Percentiles rank a stretch among this genome's conserved stretches.
Evolutionary conservation across 1,140 invertebrate species (phyloP).

Genomic region (Lycorma delicatula): DNA sequence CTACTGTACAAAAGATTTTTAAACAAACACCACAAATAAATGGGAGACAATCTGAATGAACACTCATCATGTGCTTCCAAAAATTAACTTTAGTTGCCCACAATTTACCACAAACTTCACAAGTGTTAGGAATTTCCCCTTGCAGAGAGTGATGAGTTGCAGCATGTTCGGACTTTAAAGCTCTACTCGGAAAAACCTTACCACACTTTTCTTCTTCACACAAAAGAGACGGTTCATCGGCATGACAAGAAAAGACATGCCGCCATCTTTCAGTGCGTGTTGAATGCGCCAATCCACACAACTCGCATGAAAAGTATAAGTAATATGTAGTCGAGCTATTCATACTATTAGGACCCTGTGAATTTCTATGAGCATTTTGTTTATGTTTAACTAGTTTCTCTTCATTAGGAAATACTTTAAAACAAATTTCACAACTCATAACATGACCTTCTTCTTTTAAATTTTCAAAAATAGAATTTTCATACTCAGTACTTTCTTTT

Average conservation of each 20-base stretch:
- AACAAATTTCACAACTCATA: slow-evolving; percentile 41
- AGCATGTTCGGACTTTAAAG: slow-evolving; percentile 40
- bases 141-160: slow-evolving; percentile 42
- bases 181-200: slow-evolving; percentile 44
- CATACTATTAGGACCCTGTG: slow-evolving; percentile 9
- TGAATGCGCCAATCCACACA: slow-evolving; percentile 43
- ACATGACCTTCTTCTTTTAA: slow-evolving; percentile 37
- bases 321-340: slow-evolving; percentile 31
- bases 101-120: slow-evolving; percentile 43
- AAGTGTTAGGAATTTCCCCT: slow-evolving; percentile 35
- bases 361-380: slow-evolving; percentile 38
- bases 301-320: slow-evolving; percentile 44
- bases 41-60: slow-evolving; percentile 44
- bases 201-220: slow-evolving; percentile 41
- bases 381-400: slow-evolving; percentile 43
- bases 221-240: slow-evolving; percentile 37
- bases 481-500: neutral
- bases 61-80: slow-evolving; percentile 49
- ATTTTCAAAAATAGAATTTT: neutral
- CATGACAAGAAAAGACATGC: slow-evolving; percentile 41
- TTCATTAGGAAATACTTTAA: slow-evolving; percentile 42
- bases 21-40: slow-evolving; percentile 47
- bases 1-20: slow-evolving; percentile 43
- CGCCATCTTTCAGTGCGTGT: slow-evolving; percentile 47
- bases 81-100: slow-evolving; percentile 47